Evolutionary conservation across 2,113 vertebrate genomes (phyloP), one percentile per base, ranked within the genome.

Genomic region (Engystomops pustulosus): DNA sequence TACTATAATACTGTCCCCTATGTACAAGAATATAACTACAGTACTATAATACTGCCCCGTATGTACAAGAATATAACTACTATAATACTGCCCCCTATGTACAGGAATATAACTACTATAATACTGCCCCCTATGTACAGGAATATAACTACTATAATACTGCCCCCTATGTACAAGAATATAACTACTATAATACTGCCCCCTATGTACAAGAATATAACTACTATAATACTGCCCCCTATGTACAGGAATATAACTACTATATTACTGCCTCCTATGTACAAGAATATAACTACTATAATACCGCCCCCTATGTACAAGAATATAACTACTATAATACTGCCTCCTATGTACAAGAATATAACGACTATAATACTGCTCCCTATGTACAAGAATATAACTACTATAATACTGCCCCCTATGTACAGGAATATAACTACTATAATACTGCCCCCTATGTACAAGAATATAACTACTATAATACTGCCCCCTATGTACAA

Each of bases 391-490:
- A 27, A 60, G 55, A 60, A 60, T 65, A 65, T 65, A 65, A 65
- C 27, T 65, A 65, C 60, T 34, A 65, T 65, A 65, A 65, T 60
- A 60, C 23, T 60, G 23, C n/a, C 55, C 14, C 55, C 55, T 60
- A 60, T 65, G 14, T 65, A 65, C 60, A 32, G 32, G 60, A 65
- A 65, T 65, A 65, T 65, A 65, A 65, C 60, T 65, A 65, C 60
- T 65, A 34, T 65, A 65, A 65, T 65, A 65, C 60, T 65, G 27
- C 27, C 23, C 2, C 60, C 60, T 65, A 65, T 65, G 14, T 65
- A 65, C 27, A 65, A 65, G 60, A 65, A 65, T 65, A 65, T 65
- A 65, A 34, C 55, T 60, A 25, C 55, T 60, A 60, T 60, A 60
- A 60, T 60, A 60, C 55, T 60, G 18, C 18, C 47, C 1, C 58